Evolutionary conservation across 2,797 vertebrate genomes (phyloP).

Genomic region (Nasua narica): DNA sequence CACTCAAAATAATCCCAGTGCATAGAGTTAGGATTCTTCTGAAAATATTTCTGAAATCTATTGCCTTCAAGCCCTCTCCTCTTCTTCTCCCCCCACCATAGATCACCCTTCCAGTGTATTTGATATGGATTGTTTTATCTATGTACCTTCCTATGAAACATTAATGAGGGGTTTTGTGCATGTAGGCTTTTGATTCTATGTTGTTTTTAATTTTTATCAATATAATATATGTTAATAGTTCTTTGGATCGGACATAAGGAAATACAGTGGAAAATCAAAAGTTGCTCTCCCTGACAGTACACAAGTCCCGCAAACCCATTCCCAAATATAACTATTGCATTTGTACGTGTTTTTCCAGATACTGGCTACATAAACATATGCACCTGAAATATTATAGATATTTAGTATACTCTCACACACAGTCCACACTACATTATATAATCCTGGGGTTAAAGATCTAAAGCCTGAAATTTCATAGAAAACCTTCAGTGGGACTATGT

Average conservation of each 20-base stretch:
- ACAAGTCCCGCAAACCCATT: neutral
- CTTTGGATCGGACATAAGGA: neutral
- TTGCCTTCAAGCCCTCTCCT: neutral
- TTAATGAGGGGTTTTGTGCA: neutral
- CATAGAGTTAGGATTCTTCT: neutral
- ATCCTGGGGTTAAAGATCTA: neutral
- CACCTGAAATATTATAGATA: neutral
- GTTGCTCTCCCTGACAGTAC: neutral
- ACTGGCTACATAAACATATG: neutral
- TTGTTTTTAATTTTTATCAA: conserved; percentile 1
- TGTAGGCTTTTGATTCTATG: neutral
- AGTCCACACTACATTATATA: neutral
- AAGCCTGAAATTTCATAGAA: neutral
- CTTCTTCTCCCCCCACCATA: neutral
- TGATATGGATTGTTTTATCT: neutral
- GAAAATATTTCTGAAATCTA: neutral
- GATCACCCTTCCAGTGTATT: neutral
- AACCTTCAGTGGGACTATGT: neutral
- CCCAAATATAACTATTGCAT: neutral
- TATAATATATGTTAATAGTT: neutral
- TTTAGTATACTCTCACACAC: neutral
- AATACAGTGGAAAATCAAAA: neutral
- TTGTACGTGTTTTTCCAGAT: neutral
- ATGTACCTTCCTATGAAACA: neutral
- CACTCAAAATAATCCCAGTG: conserved; percentile 7